Percentiles rank a stretch among this genome's conserved stretches.
Evolutionary conservation across 2,113 vertebrate species (phyloP).

Genomic region (Seriola rivoliana): DNA sequence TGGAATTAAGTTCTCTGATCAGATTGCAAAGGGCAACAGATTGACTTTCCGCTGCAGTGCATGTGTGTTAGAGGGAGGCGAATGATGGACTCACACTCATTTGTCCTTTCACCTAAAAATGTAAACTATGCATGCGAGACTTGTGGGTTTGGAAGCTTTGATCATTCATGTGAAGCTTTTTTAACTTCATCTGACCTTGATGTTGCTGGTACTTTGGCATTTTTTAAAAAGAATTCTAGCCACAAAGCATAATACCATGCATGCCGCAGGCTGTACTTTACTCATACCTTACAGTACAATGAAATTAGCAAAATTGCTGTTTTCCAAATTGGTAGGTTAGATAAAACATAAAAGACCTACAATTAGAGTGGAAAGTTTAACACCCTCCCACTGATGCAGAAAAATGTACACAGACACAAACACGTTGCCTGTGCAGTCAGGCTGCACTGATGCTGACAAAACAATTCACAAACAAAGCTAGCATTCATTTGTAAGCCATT

Average conservation of each 20-base stretch:
- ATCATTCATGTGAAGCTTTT: slow-evolving; percentile 4
- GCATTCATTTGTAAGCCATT: slow-evolving; percentile 18
- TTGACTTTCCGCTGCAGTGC: slow-evolving; percentile 20
- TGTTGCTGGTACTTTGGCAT: neutral
- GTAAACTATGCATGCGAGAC: slow-evolving; percentile 15
- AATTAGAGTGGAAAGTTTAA: slow-evolving; percentile 65
- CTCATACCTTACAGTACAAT: slow-evolving; percentile 45
- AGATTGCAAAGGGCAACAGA: slow-evolving; percentile 2
- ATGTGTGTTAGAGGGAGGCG: slow-evolving; percentile 3
- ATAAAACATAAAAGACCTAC: slow-evolving; percentile 44
- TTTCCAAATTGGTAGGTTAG: slow-evolving; percentile 68
- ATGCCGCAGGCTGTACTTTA: slow-evolving; percentile 50
- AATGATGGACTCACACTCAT: neutral
- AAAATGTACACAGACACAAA: slow-evolving; percentile 46
- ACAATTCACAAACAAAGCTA: slow-evolving; percentile 21
- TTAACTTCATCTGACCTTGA: slow-evolving; percentile 36
- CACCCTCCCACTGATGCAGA: slow-evolving; percentile 36
- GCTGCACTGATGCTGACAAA: neutral
- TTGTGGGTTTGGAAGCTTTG: neutral
- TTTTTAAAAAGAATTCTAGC: neutral
- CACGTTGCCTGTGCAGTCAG: slow-evolving; percentile 19
- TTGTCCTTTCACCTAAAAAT: slow-evolving; percentile 29
- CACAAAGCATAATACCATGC: slow-evolving; percentile 15
- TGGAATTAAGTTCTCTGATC: slow-evolving; percentile 24
- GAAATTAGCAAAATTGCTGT: slow-evolving; percentile 60